Evolutionary conservation across 2,888 invertebrate species (phyloP).

Genomic region (Diarsia mendica): DNA sequence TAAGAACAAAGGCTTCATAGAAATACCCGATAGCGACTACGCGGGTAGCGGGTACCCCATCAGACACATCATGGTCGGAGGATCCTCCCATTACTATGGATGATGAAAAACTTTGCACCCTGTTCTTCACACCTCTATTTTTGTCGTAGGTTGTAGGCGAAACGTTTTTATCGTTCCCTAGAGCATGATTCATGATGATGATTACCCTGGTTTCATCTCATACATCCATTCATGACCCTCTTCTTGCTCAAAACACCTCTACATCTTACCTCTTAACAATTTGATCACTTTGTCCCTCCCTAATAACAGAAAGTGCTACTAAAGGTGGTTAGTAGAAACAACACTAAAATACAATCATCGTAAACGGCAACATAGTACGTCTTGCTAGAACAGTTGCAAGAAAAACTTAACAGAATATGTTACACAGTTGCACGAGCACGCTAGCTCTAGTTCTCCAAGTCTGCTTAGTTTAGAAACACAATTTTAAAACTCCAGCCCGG

Average conservation of each 20-base stretch:
- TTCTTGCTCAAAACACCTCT: neutral
- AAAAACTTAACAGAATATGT: slow-evolving; percentile 29
- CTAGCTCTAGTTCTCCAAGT: neutral
- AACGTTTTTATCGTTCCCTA: too few relatives aligned
- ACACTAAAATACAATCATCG: slow-evolving; percentile 15
- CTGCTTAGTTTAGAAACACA: slow-evolving; percentile 21
- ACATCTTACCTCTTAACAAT: neutral
- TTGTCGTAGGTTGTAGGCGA: too few relatives aligned
- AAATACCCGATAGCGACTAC: too few relatives aligned
- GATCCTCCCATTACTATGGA: too few relatives aligned
- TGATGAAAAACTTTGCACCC: too few relatives aligned
- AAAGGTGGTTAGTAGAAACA: neutral
- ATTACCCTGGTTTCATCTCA: neutral
- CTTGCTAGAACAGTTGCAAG: slow-evolving; percentile 6
- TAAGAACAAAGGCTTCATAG: too few relatives aligned
- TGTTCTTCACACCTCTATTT: too few relatives aligned
- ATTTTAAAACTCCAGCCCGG: too few relatives aligned
- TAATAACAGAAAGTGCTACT: slow-evolving; percentile 5
- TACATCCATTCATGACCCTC: neutral
- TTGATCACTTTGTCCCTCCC: neutral
- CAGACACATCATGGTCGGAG: too few relatives aligned
- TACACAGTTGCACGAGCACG: slow-evolving; percentile 16
- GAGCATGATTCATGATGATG: too few relatives aligned
- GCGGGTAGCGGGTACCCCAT: too few relatives aligned
- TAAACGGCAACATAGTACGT: slow-evolving; percentile 20